phyloP scores from a whole-genome alignment of 1,140 invertebrate species.

The Propsilocerus akamusi region DNA sequence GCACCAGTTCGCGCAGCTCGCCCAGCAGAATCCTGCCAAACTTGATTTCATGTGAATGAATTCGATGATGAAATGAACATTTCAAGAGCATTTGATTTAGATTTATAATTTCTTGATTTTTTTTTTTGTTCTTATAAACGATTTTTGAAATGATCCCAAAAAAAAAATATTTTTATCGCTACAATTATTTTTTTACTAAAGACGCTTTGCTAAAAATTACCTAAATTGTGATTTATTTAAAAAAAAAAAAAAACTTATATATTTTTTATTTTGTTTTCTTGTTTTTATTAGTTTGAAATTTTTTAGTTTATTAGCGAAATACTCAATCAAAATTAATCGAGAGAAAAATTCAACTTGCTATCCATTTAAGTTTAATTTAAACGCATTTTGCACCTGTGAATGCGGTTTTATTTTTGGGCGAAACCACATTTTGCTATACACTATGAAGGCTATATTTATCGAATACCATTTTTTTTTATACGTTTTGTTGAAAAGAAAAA shows the following conservation, averaged over 20 bases:
- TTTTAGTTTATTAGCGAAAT: background rate
- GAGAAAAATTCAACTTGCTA: no score
- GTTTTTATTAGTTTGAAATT: background rate
- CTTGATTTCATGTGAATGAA: background rate
- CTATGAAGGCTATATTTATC: slow-evolving; percentile 1
- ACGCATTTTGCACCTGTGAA: slow-evolving; percentile 11
- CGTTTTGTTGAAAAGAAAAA: background rate
- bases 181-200: slow-evolving; percentile 3
- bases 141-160: no score
- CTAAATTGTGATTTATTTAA: slow-evolving; percentile 1
- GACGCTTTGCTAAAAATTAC: slow-evolving; percentile 3
- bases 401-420: slow-evolving; percentile 13
- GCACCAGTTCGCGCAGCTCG: slow-evolving; percentile 15
- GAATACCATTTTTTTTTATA: slow-evolving; percentile 3
- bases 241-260: background rate
- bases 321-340: background rate
- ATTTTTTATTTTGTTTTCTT: background rate
- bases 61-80: background rate
- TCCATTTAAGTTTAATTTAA: no score
- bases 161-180: no score
- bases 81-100: no score
- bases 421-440: no score
- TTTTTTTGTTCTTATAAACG: no score
- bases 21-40: slow-evolving; percentile 9
- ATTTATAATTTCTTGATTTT: no score